Percentiles rank a stretch among this genome's conserved stretches.
phyloP scores from a whole-genome alignment of 2,113 vertebrate genomes.

The Marmota flaviventris region DNA sequence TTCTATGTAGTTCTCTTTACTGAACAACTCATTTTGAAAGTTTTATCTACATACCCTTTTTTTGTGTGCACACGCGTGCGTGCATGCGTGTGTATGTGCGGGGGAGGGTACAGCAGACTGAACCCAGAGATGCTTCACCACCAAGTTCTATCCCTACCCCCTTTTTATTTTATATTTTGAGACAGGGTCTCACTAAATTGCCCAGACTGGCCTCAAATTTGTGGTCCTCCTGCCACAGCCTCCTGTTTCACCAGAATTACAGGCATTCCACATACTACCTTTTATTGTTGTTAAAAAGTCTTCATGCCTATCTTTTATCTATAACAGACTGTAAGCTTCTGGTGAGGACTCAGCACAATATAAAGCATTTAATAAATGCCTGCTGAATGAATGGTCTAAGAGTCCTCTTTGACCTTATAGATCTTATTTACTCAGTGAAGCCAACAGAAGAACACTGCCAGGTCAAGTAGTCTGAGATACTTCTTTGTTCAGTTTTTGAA shows the following conservation, averaged over 20 bases:
- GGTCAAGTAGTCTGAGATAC: constrained; percentile 62
- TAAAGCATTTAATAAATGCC: constrained; percentile 54
- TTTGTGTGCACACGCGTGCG: no score
- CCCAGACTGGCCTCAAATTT: no score
- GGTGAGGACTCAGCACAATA: not conserved
- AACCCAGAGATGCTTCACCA: no score
- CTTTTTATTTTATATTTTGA: no score
- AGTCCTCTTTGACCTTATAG: constrained; percentile 52
- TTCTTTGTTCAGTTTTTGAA: constrained; percentile 80
- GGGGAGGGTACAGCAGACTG: no score
- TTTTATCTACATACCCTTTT: no score
- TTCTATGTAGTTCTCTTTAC: constrained; percentile 31
- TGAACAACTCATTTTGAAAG: not conserved
- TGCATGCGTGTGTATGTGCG: no score
- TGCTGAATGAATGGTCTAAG: constrained; percentile 38
- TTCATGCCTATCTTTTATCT: constrained; percentile 38
- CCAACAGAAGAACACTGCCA: constrained; percentile 36
- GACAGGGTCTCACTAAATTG: no score
- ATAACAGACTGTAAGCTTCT: constrained; percentile 49
- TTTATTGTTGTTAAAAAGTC: constrained; percentile 49
- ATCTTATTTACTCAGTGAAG: constrained; percentile 56
- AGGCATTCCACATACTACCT: not conserved
- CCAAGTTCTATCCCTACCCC: no score
- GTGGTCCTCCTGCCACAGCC: no score
- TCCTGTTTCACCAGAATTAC: no score